Base-by-base conservation (phyloP, 2,888 invertebrate species). In the Priocnemis perturbator region DNA sequence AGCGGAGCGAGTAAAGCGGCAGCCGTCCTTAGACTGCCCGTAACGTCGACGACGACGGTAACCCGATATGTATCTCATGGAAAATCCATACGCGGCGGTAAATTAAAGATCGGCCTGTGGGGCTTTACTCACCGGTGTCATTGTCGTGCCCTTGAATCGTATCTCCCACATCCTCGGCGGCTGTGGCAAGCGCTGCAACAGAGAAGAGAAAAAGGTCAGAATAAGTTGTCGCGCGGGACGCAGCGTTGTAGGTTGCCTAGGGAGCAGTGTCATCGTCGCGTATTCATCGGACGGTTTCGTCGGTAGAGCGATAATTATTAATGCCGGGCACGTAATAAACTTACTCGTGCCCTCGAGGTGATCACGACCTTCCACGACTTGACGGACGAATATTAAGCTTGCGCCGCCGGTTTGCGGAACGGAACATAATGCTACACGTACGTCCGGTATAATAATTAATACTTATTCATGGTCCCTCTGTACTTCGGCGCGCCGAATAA, bases 101-200 rank as follows among this genome's bases (percentile, higher is more conserved):
- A 60, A n/a, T 56, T 64, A 60, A 44, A 61, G 68, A 62, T 62
- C 30, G 26, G 60, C n/a, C 45, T 7, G 23, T 37, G 37, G 37
- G 37, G 47, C 48, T 59, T 69, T 69, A 83, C 87, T 87, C 71
- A 87, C 87, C 83, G 69, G 87, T 86, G 64, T 87, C 86, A 72
- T 88, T 88, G 64, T 87, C 86, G 61, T 83, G 81, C 37, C 79
- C 75, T 65, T 81, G 83, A 61, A 81, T 78, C 15, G n/a, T 44
- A 71, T 85, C 85, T 53, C 79, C 81, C 73, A 85, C 84, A 77
- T 86, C 85, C 70, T 87, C 86, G 37, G 86, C 66, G 65, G 86
- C 84, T 73, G 87, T 86, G 72, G 87, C 86, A 74, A 86, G 78
- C 65, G 83, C 87, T 88, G 81, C 56, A 85, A 87, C 60, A 78